A percentile compares a stretch with the other conserved stretches of the same genome.
These are phyloP conservation scores for Dicyrtomina minuta DNA, from an alignment of 2,888 invertebrate species.

Conservation along the genomic window DNA sequence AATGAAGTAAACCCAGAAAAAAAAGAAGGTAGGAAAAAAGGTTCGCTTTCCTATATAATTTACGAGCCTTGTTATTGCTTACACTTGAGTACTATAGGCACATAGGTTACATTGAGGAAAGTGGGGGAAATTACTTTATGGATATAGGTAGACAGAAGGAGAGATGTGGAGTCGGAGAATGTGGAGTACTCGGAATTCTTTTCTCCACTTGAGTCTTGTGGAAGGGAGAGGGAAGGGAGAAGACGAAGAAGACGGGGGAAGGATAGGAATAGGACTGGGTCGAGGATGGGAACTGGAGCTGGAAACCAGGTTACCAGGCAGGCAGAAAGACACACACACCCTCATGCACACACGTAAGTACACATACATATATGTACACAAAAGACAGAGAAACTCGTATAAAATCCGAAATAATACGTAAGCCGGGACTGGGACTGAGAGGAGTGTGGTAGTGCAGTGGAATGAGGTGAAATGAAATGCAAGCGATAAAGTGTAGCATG, in stretches of 20 bases:
- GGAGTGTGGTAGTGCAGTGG: no score
- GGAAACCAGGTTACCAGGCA: no score
- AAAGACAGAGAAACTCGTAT: no score
- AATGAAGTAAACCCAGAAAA: neutral
- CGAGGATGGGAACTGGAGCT: no score
- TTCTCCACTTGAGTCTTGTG: slow-evolving; percentile 10
- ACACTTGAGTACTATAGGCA: neutral
- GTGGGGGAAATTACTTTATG: neutral
- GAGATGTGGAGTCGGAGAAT: neutral
- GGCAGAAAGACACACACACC: no score
- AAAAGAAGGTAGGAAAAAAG: neutral
- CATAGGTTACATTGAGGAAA: slow-evolving; percentile 4
- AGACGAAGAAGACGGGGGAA: neutral
- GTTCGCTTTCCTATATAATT: slow-evolving; percentile 10
- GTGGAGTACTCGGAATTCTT: neutral
- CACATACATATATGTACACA: no score
- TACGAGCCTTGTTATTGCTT: slow-evolving; percentile 9
- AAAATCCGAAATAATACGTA: no score
- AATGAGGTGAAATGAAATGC: no score
- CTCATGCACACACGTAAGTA: no score
- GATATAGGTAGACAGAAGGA: slow-evolving; percentile 1
- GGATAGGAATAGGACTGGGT: neutral
- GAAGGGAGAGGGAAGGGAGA: slow-evolving; percentile 5
- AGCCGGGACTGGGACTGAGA: no score
- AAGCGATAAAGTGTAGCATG: no score